Evolutionary conservation across 2,888 invertebrate species (phyloP).

Genomic region (Myathropa florea): DNA sequence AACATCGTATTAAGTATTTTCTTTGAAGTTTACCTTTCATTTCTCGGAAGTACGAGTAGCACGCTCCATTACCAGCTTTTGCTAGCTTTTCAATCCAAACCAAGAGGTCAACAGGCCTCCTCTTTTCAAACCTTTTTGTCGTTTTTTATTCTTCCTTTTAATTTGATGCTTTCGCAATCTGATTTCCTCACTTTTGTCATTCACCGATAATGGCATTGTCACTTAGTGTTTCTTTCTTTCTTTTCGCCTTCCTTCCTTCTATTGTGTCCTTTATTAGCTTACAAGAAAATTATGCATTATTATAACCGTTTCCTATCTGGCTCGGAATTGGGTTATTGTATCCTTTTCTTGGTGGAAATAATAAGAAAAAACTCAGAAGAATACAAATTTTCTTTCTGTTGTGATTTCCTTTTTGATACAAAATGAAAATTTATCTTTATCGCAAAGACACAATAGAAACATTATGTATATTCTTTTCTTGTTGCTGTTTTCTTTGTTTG

Average conservation of each 20-base stretch:
- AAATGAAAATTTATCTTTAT: constrained; percentile 62
- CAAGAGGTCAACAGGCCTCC: background rate
- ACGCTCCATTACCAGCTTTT: background rate
- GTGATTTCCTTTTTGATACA: constrained; percentile 17
- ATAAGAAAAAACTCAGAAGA: constrained; percentile 15
- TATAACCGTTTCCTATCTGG: constrained; percentile 53
- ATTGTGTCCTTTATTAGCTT: constrained; percentile 49
- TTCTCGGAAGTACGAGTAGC: background rate
- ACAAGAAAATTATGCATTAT: constrained; percentile 64
- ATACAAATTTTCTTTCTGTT: constrained; percentile 17
- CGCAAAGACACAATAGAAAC: constrained; percentile 30
- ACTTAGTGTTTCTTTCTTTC: constrained; percentile 47
- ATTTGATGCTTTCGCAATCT: constrained; percentile 58
- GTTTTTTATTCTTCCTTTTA: constrained; percentile 21
- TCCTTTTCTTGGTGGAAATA: constrained; percentile 33
- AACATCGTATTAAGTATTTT: background rate
- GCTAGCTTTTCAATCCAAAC: background rate
- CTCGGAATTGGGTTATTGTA: constrained; percentile 40
- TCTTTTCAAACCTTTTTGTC: constrained; percentile 11
- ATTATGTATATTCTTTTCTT: background rate
- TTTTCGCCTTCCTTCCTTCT: constrained; percentile 7
- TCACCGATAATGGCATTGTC: constrained; percentile 66
- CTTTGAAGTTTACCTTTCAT: background rate
- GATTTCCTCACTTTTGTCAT: constrained; percentile 63
- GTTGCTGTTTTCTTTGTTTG: background rate